Conservation (phyloP, 2,888 invertebrate genomes). For the Lampropteryx suffumata region DNA sequence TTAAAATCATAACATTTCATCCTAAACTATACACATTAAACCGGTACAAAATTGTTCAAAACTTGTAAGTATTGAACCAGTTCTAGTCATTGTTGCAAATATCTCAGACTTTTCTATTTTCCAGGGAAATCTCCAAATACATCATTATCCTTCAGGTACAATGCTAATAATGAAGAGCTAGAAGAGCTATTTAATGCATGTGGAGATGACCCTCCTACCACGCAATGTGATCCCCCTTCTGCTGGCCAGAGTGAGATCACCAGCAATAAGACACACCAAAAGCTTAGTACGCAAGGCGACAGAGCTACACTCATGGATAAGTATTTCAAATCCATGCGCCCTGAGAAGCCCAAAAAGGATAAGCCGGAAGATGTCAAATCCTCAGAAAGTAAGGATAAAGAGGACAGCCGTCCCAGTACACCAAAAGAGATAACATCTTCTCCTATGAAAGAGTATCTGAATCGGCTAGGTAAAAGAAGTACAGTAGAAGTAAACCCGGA, state of each 20-base stretch:
- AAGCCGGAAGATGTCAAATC: conserved; percentile 61
- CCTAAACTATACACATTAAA: too few relatives aligned
- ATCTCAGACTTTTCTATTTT: conserved; percentile 21
- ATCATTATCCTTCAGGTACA: conserved; percentile 86
- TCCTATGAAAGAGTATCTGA: conserved; percentile 83
- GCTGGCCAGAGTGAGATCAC: conserved; percentile 63
- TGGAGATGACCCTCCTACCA: conserved; percentile 80
- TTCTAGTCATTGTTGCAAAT: too few relatives aligned
- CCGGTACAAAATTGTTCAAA: too few relatives aligned
- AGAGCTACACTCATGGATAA: conserved; percentile 76
- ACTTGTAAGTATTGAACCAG: too few relatives aligned
- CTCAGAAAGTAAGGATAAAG: conserved; percentile 57
- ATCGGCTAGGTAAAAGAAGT: conserved; percentile 84
- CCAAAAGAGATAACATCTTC: conserved; percentile 70
- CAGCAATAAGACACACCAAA: conserved; percentile 74
- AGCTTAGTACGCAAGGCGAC: too few relatives aligned
- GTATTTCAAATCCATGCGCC: conserved; percentile 74
- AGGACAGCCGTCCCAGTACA: conserved; percentile 42
- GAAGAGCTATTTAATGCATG: conserved; percentile 86
- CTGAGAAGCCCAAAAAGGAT: conserved; percentile 67
- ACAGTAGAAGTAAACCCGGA: conserved; percentile 81
- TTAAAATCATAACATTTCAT: too few relatives aligned
- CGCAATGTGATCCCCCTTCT: conserved; percentile 70
- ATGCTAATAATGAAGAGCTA: conserved; percentile 89
- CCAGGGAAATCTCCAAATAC: conserved; percentile 74